Evolutionary conservation across 2,888 invertebrate genomes (phyloP).

Genomic region (Rhagonycha lutea): DNA sequence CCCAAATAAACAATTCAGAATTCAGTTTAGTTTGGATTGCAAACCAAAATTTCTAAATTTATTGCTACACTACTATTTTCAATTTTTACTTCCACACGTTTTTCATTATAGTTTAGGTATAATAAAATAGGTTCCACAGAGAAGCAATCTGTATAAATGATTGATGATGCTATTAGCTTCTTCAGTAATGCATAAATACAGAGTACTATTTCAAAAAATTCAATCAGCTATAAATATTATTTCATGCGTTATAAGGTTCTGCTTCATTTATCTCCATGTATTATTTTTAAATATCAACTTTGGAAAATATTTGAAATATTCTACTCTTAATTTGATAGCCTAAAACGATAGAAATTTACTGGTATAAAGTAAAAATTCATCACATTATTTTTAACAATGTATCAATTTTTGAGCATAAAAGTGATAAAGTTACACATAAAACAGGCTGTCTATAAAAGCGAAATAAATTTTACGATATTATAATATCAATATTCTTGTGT

Average conservation of each 20-base stretch:
- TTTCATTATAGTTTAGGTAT: neutral
- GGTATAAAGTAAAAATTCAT: neutral
- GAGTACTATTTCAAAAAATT: neutral
- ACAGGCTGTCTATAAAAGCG: neutral
- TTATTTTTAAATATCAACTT: neutral
- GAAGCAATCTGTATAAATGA: neutral
- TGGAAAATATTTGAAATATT: neutral
- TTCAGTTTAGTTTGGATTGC: neutral
- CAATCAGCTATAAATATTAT: neutral
- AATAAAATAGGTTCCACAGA: neutral
- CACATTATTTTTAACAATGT: neutral
- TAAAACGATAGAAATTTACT: neutral
- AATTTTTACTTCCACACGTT: neutral
- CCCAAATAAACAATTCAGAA: neutral
- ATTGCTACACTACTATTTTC: neutral
- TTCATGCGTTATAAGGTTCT: neutral
- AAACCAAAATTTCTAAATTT: neutral
- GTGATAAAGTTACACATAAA: neutral
- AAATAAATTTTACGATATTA: neutral
- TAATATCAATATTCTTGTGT: neutral
- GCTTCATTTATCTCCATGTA: neutral
- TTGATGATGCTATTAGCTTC: neutral
- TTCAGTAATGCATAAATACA: neutral
- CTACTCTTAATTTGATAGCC: neutral
- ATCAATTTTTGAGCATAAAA: neutral